Percentiles rank a stretch among this genome's conserved stretches.
Evolutionary conservation across 2,888 invertebrate species (phyloP).

Genomic region (Mechanitis mazaeus): DNA sequence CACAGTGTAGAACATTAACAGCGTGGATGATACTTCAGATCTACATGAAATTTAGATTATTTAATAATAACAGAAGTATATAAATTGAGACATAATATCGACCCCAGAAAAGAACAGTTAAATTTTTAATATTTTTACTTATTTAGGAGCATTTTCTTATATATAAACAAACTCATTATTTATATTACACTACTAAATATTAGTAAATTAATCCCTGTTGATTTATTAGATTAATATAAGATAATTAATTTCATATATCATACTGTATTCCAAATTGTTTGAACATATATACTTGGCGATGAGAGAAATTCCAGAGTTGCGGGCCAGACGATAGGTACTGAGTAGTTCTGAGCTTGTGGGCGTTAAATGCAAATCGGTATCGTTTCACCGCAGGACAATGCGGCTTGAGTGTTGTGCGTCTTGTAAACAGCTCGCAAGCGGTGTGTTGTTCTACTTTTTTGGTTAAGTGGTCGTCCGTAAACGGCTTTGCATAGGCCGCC

Average conservation of each 20-base stretch:
- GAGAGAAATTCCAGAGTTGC: constrained; percentile 51
- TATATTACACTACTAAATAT: no score
- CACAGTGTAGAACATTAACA: no score
- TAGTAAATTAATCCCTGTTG: no score
- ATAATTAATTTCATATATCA: not conserved
- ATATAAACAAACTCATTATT: no score
- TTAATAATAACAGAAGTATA: no score
- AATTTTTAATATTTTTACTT: no score
- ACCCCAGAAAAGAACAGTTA: no score
- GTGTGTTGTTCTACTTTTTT: constrained; percentile 75
- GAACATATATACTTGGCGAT: constrained; percentile 29
- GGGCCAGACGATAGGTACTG: constrained; percentile 35
- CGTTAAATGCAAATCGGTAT: constrained; percentile 66
- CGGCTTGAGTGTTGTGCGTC: constrained; percentile 63
- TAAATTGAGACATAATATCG: no score
- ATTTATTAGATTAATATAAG: not conserved
- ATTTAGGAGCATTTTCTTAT: no score
- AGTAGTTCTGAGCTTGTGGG: constrained; percentile 46
- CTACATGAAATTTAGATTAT: no score
- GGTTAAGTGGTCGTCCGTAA: constrained; percentile 69
- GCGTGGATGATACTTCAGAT: no score
- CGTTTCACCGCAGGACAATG: constrained; percentile 71
- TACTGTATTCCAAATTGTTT: not conserved
- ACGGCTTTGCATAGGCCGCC: constrained; percentile 65
- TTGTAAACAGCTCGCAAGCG: constrained; percentile 68